Evolutionary conservation across 2,888 invertebrate species (phyloP).

Genomic region (Galeopsomyia nigrocyanea): DNA sequence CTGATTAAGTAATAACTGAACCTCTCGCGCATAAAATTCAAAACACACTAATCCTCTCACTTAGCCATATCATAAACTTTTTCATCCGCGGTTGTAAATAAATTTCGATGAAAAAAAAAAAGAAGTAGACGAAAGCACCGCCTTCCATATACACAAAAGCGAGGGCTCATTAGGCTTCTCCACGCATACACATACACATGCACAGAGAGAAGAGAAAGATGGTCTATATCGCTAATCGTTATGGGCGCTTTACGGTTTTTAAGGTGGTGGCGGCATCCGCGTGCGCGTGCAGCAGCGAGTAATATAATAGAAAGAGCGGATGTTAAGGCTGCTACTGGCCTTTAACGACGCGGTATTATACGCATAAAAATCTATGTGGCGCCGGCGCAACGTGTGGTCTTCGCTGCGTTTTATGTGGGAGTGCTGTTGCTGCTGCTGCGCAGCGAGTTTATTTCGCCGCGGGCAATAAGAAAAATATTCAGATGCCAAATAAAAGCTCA

Average conservation of each 20-base stretch:
- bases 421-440: too few species aligned
- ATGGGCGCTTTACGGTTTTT: constrained; percentile 31
- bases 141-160: background rate
- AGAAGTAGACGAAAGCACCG: too few species aligned
- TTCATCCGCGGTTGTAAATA: constrained; percentile 33
- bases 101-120: constrained; percentile 30
- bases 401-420: constrained; percentile 41
- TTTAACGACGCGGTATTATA: constrained; percentile 49
- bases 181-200: constrained; percentile 8
- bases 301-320: constrained; percentile 8
- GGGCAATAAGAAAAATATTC: background rate
- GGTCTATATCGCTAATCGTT: constrained; percentile 38
- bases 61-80: constrained; percentile 3
- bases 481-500: constrained; percentile 3
- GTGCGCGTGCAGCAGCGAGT: background rate
- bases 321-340: constrained; percentile 22
- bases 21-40: too few species aligned
- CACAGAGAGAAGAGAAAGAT: background rate
- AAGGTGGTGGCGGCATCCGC: constrained; percentile 27
- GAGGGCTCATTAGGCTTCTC: constrained; percentile 32
- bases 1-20: too few species aligned
- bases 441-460: constrained; percentile 7
- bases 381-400: constrained; percentile 30
- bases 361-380: constrained; percentile 48
- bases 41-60: background rate